Percentiles rank a stretch among this genome's conserved stretches.
Evolutionary conservation across 2,113 vertebrate species (phyloP).

Genomic region (Amblyopsis rosae): DNA sequence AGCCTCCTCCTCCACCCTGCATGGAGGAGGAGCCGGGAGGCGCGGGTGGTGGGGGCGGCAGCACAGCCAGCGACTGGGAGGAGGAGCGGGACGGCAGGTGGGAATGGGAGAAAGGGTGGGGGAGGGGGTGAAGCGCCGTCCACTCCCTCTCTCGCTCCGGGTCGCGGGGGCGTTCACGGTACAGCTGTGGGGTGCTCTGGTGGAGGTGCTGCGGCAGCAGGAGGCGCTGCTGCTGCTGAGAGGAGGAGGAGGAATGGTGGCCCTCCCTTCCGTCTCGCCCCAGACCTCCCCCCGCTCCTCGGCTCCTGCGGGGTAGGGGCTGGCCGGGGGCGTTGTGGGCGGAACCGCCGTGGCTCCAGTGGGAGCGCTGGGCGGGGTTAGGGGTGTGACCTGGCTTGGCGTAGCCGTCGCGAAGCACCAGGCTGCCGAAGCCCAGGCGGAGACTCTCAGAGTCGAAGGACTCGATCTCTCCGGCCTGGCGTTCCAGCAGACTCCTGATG

Average conservation of each 20-base stretch:
- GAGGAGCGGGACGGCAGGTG: constrained; percentile 80
- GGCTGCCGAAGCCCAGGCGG: constrained; percentile 89
- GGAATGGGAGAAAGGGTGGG: constrained; percentile 75
- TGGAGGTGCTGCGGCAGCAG: constrained; percentile 80
- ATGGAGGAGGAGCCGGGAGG: constrained; percentile 76
- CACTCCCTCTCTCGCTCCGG: constrained; percentile 67
- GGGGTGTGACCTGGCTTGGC: constrained; percentile 85
- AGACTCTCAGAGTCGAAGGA: constrained; percentile 89
- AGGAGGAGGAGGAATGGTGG: constrained; percentile 76
- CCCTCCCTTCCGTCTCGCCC: constrained; percentile 54
- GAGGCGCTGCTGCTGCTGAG: constrained; percentile 74
- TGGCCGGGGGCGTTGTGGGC: constrained; percentile 80
- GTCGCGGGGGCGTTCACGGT: constrained; percentile 62
- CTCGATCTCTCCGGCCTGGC: constrained; percentile 90
- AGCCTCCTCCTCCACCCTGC: constrained; percentile 69
- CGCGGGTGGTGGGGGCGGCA: constrained; percentile 78
- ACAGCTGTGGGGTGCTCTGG: constrained; percentile 81
- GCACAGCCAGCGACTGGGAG: constrained; percentile 78
- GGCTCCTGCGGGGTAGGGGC: constrained; percentile 75
- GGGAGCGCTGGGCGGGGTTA: constrained; percentile 73
- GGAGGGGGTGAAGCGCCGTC: constrained; percentile 73
- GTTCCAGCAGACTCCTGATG: constrained; percentile 87
- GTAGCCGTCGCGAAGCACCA: constrained; percentile 86
- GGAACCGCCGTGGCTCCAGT: constrained; percentile 87
- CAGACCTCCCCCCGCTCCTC: constrained; percentile 40